Base-by-base conservation (phyloP, 2,888 invertebrate genomes). In the Alsophila aescularia region DNA sequence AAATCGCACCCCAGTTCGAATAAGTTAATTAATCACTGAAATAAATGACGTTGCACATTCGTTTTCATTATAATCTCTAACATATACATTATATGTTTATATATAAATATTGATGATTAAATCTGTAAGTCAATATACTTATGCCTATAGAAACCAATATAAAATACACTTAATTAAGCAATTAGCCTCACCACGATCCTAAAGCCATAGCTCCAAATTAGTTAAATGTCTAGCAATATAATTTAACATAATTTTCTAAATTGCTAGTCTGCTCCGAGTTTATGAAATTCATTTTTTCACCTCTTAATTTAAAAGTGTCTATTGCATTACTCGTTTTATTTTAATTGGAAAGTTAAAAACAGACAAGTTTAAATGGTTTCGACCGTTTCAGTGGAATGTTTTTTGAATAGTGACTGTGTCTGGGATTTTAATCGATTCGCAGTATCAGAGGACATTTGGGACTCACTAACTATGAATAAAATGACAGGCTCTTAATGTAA, bases 221-320 rank as follows among this genome's bases (percentile, higher is more conserved):
- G 2, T n/a, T 14, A 29, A 27, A 29, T 1, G n/a, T 29, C 29
- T 41, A 6, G 41, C 24, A 24, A 9, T 24, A 40, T 14, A 27
- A 60, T 62, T 56, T 58, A 62, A 58, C 45, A 62, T 41, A 55
- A 56, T 58, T 51, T 37, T 41, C 42, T 12, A 54, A 62, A 55
- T 51, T 60, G 64, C 68, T 67, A 65, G 63, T 67, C 44, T 63
- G 60, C 58, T 40, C 43, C 54, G 43, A 44, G 18, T 32, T 58
- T 59, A 63, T 60, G 69, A 52, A 67, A 58, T 60, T 57, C 55
- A 52, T 14, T 32, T 44, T 39, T 12, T 32, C 31, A 24, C 32
- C 24, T 24, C 14, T 43, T 43, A 21, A 44, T 51, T 42, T n/a
- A 32, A 43, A 34, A 29, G 12, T 12, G 32, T 52, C 37, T 24